Percentiles rank a stretch among this genome's conserved stretches.
Conservation (phyloP, 2,797 vertebrate genomes). For the Hephaestus fuliginosus region DNA sequence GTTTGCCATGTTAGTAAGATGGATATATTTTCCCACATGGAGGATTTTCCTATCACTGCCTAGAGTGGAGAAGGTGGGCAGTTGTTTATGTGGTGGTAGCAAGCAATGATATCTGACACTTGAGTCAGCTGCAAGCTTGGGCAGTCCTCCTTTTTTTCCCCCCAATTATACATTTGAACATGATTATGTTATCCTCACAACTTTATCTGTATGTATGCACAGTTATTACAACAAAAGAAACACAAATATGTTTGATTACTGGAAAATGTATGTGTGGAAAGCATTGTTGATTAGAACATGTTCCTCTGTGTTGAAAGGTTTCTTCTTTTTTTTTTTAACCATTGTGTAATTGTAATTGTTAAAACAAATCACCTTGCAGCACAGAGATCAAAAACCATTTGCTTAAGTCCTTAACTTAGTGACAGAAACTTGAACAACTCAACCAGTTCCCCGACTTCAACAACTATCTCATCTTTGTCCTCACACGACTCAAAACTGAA, state of each 20-base stretch:
- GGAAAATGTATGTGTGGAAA: background rate
- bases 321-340: too few species aligned
- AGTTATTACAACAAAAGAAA: background rate
- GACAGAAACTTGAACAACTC: slow-evolving; percentile 95
- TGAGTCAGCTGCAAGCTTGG: background rate
- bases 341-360: background rate
- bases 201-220: background rate
- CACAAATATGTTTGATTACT: background rate
- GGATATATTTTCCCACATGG: too few species aligned
- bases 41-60: background rate
- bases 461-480: slow-evolving; percentile 97
- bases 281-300: too few species aligned
- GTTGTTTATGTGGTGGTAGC: background rate
- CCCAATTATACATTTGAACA: background rate
- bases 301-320: too few species aligned
- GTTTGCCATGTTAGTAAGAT: background rate
- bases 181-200: background rate
- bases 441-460: slow-evolving; percentile 98
- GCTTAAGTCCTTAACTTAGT: slow-evolving; percentile 80
- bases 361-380: background rate
- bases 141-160: background rate
- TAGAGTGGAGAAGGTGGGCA: background rate
- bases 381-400: background rate
- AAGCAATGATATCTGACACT: background rate
- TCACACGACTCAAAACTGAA: slow-evolving; percentile 95